Base-by-base conservation (phyloP, 2,113 vertebrate genomes). In the Harpagus bidentatus region DNA sequence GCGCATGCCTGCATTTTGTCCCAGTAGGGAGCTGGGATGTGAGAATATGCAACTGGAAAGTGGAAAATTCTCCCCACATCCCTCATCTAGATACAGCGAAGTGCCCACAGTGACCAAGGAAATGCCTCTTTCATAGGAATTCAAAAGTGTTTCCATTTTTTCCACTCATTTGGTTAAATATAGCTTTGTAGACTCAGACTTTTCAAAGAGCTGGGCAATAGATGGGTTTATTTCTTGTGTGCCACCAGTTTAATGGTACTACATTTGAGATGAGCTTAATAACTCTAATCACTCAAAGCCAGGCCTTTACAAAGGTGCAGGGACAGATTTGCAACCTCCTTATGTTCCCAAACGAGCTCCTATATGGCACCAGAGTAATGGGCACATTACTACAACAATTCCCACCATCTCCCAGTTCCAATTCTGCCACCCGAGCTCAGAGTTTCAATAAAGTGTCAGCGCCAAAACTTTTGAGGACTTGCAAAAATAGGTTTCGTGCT, bases 21-120 rank as follows among this genome's bases (percentile, higher is more conserved):
- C 85, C 87, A 82, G 82, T 48, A 95, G 93, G 90, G 87, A 94
- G 87, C 12, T 45, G 31, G 15, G 55, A 82, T 88, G 73, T 85
- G 67, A 93, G 90, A 92, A 85, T 70, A 93, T 66, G 82, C 53
- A 86, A 97, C 85, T 92, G 85, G 90, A 92, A 96, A 94, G 82
- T 88, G 79, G 87, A 95, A 95, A 94, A 92, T 90, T 76, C 45
- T 93, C 62, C 53, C 40, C 6, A 6, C 38, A 66, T 65, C 62
- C 25, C 58, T 94, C 53, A 56, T 82, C 53, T 82, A 92, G 74
- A 34, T 88, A 71, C 28, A 81, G 21, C 34, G 59, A 70, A 42
- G 28, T 53, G 12, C 45, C 53, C 67, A 58, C 48, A 53, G 56
- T 79, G 77, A 91, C 34, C 83, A 89, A 82, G 3, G 1, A 82